Conservation (phyloP, 2,888 invertebrate species). For the Antitype chi region DNA sequence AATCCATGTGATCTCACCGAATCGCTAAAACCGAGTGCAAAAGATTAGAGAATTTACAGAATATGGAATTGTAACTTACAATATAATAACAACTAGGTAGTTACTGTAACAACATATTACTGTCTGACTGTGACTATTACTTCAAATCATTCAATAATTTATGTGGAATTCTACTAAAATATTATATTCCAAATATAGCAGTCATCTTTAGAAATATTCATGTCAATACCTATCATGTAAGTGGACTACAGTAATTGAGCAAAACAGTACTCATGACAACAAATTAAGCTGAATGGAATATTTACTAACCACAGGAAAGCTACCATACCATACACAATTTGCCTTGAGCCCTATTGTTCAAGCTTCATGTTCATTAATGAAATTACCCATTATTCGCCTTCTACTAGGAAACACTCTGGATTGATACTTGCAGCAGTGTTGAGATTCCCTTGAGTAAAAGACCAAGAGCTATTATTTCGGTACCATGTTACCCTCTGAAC, state of each 20-base stretch:
- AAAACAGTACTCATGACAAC: conserved; percentile 4
- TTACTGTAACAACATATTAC: too few species aligned
- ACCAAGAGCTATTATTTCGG: conserved; percentile 1
- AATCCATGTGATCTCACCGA: conserved; percentile 97
- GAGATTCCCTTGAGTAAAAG: neutral
- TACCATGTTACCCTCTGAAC: conserved; percentile 8
- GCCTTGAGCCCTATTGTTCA: conserved; percentile 49
- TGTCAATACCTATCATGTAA: neutral
- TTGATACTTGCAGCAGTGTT: neutral
- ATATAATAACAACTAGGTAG: too few species aligned
- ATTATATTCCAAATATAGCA: neutral
- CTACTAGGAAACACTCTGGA: conserved; percentile 41
- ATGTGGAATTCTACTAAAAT: neutral
- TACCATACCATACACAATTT: conserved; percentile 29
- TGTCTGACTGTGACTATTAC: too few species aligned
- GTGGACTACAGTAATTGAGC: neutral
- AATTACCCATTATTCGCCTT: conserved; percentile 43
- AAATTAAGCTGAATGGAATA: conserved; percentile 34
- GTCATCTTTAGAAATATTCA: conserved; percentile 7
- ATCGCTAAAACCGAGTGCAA: conserved; percentile 92
- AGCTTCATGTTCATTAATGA: conserved; percentile 35
- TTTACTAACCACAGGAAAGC: conserved; percentile 23
- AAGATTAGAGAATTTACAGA: neutral
- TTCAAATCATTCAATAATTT: too few species aligned
- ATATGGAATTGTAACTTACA: too few species aligned